These are phyloP conservation scores for Copsychus sechellarum DNA, from an alignment of 2,113 vertebrate species.

Conservation along the genomic window DNA sequence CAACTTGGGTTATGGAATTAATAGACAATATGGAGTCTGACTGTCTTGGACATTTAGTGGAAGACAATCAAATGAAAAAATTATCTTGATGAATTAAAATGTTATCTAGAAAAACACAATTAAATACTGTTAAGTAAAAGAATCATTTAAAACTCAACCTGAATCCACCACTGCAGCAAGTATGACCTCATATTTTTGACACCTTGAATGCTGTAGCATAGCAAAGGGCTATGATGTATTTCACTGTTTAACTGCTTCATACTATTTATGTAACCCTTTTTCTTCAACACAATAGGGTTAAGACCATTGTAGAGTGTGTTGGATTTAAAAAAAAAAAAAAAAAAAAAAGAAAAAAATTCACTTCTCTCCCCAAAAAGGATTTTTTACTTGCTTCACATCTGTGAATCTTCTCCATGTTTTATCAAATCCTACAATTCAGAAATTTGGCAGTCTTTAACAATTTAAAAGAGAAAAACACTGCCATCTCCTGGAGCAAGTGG, in stretches of 20 bases:
- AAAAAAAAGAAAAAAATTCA: not conserved
- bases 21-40: not conserved
- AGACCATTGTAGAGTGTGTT: not conserved
- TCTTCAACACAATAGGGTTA: fast-evolving
- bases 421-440: not conserved
- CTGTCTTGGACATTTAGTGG: not conserved
- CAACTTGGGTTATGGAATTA: not conserved
- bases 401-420: not conserved
- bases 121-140: not conserved
- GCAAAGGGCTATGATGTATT: not conserved
- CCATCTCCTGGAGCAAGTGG: slow-evolving; percentile 1
- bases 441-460: not conserved
- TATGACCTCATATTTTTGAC: not conserved
- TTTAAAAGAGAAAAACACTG: not conserved
- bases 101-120: not conserved
- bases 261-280: not conserved
- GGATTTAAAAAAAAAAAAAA: not conserved
- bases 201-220: not conserved
- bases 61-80: not conserved
- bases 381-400: not conserved
- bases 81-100: not conserved
- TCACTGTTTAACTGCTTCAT: not conserved
- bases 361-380: not conserved
- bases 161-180: not conserved
- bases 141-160: not conserved